Base-by-base conservation (phyloP, 2,113 vertebrate genomes). In the Actinemys pallida region DNA sequence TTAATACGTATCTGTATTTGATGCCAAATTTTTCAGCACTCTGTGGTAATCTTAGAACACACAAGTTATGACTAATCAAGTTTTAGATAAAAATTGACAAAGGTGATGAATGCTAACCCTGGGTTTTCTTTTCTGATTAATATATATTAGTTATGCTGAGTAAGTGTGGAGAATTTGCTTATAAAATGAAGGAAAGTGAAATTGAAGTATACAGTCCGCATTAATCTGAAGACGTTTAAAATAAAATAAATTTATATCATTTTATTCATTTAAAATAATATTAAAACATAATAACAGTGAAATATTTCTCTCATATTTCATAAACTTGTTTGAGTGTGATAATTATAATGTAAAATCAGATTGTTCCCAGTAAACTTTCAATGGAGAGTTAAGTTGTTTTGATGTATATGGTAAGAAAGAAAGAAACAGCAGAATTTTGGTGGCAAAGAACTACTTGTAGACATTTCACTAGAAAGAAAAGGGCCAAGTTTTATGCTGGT, bases 391-490 rank as follows among this genome's bases (percentile, higher is more conserved):
- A 94, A 89, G 53, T 84, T 88, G 81, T 72, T 50, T 56, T 16
- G 88, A 84, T 72, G 91, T 84, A 35, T 19, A 25, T 42, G 76
- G 75, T 87, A 95, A 1, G 27, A 95, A 96, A 69, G 95, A 96
- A 95, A 95, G 93, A 62, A 95, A 90, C 93, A 96, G 89, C 94
- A 80, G 84, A 79, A 81, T 94, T 89, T 76, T 86, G 59, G 87
- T 88, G 93, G 86, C 92, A 72, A 88, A 72, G 92, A 93, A 53
- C 93, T 27, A n/a, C 76, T 65, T 94, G 89, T 80, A 69, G 72
- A 76, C 83, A 78, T 65, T 65, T 65, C 59, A 35, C 13, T 65
- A 65, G 31, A 35, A 65, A 65, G 31, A 35, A 35, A 57, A 57
- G 25, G 56, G 56, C 59, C 59, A 65, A 35, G 59, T 65, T 65